Conservation (phyloP, 2,888 invertebrate genomes). For the Arenicola marina region DNA sequence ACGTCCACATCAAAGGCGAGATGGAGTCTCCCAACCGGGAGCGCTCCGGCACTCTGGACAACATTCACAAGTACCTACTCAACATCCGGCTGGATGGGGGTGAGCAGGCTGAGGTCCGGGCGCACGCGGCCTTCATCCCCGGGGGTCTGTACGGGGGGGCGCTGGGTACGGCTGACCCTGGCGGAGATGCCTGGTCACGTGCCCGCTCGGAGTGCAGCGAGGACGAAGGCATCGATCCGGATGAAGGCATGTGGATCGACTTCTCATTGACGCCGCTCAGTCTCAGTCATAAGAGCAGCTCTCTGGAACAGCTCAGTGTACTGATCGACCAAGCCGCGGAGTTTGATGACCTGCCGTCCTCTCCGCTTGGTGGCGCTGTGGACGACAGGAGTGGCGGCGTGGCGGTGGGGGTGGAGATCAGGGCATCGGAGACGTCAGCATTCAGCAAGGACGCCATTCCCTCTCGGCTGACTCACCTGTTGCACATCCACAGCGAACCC, state of each 20-base stretch:
- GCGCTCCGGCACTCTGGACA: background rate
- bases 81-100: background rate
- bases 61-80: background rate
- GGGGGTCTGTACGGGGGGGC: background rate
- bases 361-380: too few species aligned
- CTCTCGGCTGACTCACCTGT: constrained; percentile 37
- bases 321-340: background rate
- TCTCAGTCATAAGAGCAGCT: background rate
- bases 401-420: constrained; percentile 16
- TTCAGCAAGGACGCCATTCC: constrained; percentile 43
- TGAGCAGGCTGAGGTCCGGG: background rate
- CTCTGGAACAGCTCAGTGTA: background rate
- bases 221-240: background rate
- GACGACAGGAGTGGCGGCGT: background rate
- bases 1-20: constrained; percentile 32
- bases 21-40: background rate
- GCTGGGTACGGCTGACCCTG: background rate
- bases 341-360: too few species aligned
- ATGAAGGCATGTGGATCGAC: background rate
- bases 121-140: background rate
- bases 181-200: background rate
- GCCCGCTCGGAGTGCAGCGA: background rate
- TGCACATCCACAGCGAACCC: constrained; percentile 48
- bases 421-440: constrained; percentile 49
- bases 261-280: background rate